Conservation (phyloP, 2,113 vertebrate species). For the Periophthalmodon schlosseri region DNA sequence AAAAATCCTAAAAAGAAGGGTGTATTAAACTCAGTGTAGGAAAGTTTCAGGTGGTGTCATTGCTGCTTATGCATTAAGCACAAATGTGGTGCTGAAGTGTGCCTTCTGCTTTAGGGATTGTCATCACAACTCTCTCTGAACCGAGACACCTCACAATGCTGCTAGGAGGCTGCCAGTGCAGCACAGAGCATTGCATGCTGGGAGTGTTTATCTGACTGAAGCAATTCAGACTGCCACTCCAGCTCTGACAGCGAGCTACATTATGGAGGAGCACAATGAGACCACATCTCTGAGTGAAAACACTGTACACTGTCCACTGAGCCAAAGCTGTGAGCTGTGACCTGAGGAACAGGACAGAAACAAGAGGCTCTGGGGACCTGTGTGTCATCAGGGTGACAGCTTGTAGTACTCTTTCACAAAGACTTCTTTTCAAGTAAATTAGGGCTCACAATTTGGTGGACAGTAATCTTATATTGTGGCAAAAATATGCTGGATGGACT, state of each 20-base stretch:
- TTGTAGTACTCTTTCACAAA: background rate
- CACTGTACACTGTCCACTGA: slow-evolving; percentile 11
- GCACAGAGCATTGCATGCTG: slow-evolving; percentile 74
- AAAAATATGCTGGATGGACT: background rate
- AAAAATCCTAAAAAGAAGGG: background rate
- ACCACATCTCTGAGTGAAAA: slow-evolving; percentile 43
- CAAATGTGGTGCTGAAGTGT: slow-evolving; percentile 42
- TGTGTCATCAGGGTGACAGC: no score
- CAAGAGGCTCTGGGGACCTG: background rate
- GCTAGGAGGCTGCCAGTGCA: slow-evolving; percentile 67
- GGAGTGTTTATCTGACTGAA: slow-evolving; percentile 71
- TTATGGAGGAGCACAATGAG: slow-evolving; percentile 65
- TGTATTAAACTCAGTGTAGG: slow-evolving; percentile 9
- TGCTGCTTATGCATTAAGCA: slow-evolving; percentile 24
- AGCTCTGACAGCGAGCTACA: slow-evolving; percentile 62
- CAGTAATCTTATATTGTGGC: background rate
- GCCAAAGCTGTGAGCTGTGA: slow-evolving; percentile 30
- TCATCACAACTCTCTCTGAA: slow-evolving; percentile 54
- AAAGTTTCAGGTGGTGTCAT: slow-evolving; percentile 16
- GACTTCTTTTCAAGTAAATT: background rate
- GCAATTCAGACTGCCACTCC: slow-evolving; percentile 68
- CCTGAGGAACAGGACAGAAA: slow-evolving; percentile 32
- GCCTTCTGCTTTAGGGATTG: slow-evolving; percentile 43
- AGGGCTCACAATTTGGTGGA: background rate
- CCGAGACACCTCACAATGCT: slow-evolving; percentile 63